Base-by-base conservation (phyloP, 2,888 invertebrate species). In the Cantharis flavilabris region DNA sequence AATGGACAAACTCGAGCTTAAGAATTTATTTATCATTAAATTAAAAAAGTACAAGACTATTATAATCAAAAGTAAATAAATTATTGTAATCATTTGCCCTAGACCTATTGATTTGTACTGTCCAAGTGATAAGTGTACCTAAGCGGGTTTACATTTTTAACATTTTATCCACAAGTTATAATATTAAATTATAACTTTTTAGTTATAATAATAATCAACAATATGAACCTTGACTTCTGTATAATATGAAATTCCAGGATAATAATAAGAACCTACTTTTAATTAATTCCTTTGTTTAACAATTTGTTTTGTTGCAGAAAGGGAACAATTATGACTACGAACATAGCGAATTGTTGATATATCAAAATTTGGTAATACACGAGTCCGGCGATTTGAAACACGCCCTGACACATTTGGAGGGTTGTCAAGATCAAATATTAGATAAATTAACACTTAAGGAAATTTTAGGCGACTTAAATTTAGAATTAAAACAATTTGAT, bases 341-440 rank as follows among this genome's bases (percentile, higher is more conserved):
- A 88, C 97, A 98, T 89, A 98, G 98, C 86, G 99, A 99, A 88
- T 90, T 99, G 85, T 90, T 99, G 75, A 90, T 99, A 16, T 99
- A 99, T 89, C 98, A 99, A 90, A 98, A 98, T 89, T 93, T 97
- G 93, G 97, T 99, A 73, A 92, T 99, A 83, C 95, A 97, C 81
- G 99, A 99, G 89, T 96, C 98, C 0, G 97, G 96, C 23, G 95
- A 96, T 85, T 91, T 93, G 82, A 93, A 94, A 79, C 94, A 95
- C 83, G 99, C 99, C 4, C 89, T 99, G 79, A 93, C 93, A 82
- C 98, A 98, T 90, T 91, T 99, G 84, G 93, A 95, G 82, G 93
- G 94, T 86, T 95, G 97, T 88, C 94, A 96, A 86, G 91, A 92
- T 82, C 95, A 97, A 90, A 98, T 99, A 86, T 95, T 96, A 84